These are phyloP conservation scores for Caenorhabditis remanei DNA, from an alignment of 1,140 invertebrate species.

Conservation along the genomic window DNA sequence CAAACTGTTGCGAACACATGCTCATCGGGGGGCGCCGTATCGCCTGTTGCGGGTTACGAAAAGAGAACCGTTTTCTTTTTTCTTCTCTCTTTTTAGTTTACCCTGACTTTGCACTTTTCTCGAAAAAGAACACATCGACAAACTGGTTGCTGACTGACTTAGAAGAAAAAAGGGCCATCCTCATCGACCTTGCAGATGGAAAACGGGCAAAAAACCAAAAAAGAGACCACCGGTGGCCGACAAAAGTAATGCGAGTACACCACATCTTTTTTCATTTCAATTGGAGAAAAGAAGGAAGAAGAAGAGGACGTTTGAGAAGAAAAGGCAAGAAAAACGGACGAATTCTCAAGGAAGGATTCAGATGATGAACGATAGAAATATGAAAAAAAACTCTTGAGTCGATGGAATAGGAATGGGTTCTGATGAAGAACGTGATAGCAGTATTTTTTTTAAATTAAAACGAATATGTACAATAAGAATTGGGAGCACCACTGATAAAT, in stretches of 20 bases:
- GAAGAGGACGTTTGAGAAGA: background rate
- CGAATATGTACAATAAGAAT: background rate
- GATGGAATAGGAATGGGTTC: background rate
- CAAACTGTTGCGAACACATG: conserved; percentile 36
- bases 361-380: conserved; percentile 49
- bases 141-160: conserved; percentile 7
- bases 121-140: background rate
- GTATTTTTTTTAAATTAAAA: no score
- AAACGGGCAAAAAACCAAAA: conserved; percentile 9
- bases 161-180: conserved; percentile 6
- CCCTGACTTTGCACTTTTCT: conserved; percentile 29
- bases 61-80: background rate
- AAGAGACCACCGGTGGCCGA: conserved; percentile 8
- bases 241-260: conserved; percentile 8
- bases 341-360: conserved; percentile 37
- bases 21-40: background rate
- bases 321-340: background rate
- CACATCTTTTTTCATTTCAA: background rate
- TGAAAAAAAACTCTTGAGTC: no score
- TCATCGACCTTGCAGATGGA: conserved; percentile 46
- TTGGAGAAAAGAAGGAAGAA: background rate
- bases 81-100: conserved; percentile 18
- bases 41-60: background rate
- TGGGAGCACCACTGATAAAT: no score
- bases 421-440: background rate